A percentile compares a stretch with the other conserved stretches of the same genome.
phyloP scores from a whole-genome alignment of 2,888 invertebrate species.

The Sphecodes monilicornis region DNA sequence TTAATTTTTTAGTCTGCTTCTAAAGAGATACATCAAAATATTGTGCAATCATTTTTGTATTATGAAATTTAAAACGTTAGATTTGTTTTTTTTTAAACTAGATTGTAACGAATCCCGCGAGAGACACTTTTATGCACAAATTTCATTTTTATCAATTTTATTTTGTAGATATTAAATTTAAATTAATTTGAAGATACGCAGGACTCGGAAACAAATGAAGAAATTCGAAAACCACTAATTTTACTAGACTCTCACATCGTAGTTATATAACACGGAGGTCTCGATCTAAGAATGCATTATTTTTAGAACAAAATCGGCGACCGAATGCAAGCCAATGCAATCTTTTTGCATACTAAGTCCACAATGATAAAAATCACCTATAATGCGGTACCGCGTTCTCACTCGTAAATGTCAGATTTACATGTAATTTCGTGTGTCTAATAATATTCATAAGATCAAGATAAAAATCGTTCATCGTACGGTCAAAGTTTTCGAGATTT shows the following conservation, averaged over 20 bases:
- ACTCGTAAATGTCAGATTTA: slow-evolving; percentile 26
- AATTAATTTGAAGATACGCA: neutral
- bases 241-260: neutral
- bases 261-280: neutral
- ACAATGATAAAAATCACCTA: neutral
- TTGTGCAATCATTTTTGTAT: no score
- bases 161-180: neutral
- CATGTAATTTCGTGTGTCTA: slow-evolving; percentile 30
- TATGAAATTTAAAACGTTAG: no score
- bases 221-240: neutral
- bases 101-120: no score
- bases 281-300: neutral
- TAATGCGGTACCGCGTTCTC: neutral
- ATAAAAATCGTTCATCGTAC: neutral
- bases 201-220: no score
- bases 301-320: neutral
- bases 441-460: slow-evolving; percentile 8
- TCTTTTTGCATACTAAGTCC: neutral
- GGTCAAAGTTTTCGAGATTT: slow-evolving; percentile 1
- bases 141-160: no score
- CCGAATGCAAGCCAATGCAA: neutral
- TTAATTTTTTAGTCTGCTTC: neutral
- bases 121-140: no score
- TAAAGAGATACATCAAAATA: neutral
- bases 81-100: no score